These are phyloP conservation scores for Silvanus unidentatus DNA, from an alignment of 2,888 invertebrate species.

Conservation along the genomic window DNA sequence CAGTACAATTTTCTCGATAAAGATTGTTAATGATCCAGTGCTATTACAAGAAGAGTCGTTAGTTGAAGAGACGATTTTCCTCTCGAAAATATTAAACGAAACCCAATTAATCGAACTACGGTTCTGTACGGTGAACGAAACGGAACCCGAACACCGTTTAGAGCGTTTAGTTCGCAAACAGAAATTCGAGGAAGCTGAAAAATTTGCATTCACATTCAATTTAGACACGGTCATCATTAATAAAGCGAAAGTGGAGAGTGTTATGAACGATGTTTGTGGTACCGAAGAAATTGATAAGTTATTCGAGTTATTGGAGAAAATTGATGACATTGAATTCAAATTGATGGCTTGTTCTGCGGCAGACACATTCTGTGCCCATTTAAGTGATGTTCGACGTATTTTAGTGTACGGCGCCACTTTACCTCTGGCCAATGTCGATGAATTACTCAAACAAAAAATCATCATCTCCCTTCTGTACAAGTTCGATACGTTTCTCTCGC, in stretches of 20 bases:
- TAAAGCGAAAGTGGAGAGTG: slow-evolving; percentile 44
- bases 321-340: slow-evolving; percentile 45
- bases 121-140: slow-evolving; percentile 41
- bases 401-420: slow-evolving; percentile 15
- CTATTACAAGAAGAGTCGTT: slow-evolving; percentile 27
- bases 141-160: slow-evolving; percentile 46
- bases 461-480: too few species aligned
- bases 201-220: slow-evolving; percentile 44
- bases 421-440: too few species aligned
- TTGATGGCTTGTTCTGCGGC: slow-evolving; percentile 41
- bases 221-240: slow-evolving; percentile 41
- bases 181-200: slow-evolving; percentile 48
- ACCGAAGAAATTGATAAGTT: slow-evolving; percentile 39
- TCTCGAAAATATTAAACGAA: slow-evolving; percentile 26
- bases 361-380: slow-evolving; percentile 9
- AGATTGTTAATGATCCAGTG: not conserved
- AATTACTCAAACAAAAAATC: too few species aligned
- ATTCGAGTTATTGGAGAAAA: slow-evolving; percentile 41
- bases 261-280: slow-evolving; percentile 34
- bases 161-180: slow-evolving; percentile 44
- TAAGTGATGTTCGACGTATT: slow-evolving; percentile 16
- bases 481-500: too few species aligned
- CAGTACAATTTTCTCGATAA: not conserved
- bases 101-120: slow-evolving; percentile 28
- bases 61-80: slow-evolving; percentile 33